These are phyloP conservation scores for Dynastes maya DNA, from an alignment of 2,888 invertebrate genomes.

Conservation along the genomic window DNA sequence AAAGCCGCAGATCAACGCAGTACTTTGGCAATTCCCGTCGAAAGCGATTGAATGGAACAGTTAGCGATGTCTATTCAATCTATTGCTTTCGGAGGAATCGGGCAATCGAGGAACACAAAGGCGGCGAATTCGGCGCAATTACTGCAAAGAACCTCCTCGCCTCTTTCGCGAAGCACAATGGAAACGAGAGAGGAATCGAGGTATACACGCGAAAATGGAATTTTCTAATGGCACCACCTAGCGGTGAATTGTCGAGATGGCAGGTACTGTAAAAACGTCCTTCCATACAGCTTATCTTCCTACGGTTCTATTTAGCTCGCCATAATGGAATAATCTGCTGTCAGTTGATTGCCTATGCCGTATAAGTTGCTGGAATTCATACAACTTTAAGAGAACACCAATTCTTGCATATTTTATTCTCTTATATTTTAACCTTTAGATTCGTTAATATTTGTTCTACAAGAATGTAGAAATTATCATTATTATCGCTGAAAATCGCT, in stretches of 20 bases:
- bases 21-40: slow-evolving; percentile 42
- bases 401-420: too few relatives aligned
- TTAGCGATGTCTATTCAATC: slow-evolving; percentile 63
- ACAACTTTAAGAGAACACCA: too few relatives aligned
- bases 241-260: not conserved
- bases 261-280: not conserved
- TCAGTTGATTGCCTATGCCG: too few relatives aligned
- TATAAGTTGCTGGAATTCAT: too few relatives aligned
- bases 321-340: too few relatives aligned
- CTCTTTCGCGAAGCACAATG: slow-evolving; percentile 55
- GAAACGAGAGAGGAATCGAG: slow-evolving; percentile 29
- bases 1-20: slow-evolving; percentile 47
- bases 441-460: too few relatives aligned
- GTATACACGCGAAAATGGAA: slow-evolving; percentile 21
- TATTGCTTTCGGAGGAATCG: slow-evolving; percentile 63
- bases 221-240: slow-evolving; percentile 5
- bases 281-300: not conserved
- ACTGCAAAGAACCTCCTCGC: slow-evolving; percentile 57
- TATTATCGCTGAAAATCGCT: too few relatives aligned
- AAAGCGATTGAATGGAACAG: slow-evolving; percentile 60
- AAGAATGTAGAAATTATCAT: too few relatives aligned
- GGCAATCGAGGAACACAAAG: slow-evolving; percentile 66
- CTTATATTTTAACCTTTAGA: too few relatives aligned
- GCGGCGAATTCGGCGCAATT: slow-evolving; percentile 66
- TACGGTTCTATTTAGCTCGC: too few relatives aligned